Base-by-base conservation (phyloP, 2,797 vertebrate species). In the Centroberyx gerrardi region DNA sequence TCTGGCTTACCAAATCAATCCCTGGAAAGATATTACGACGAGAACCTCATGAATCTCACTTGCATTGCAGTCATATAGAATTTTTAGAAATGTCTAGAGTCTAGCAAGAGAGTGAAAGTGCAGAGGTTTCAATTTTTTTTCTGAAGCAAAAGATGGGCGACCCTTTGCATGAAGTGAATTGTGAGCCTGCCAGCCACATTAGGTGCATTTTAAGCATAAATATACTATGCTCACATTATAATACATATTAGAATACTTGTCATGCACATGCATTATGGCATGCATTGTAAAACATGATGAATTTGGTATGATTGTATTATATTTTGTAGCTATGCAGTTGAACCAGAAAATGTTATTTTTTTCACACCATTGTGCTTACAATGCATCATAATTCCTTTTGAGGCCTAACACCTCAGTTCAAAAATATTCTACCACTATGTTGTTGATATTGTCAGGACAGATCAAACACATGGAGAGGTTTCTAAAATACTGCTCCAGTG, bases 201-300 rank as follows among this genome's bases (percentile, higher is more conserved):
- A 53, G 3, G 3, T n/a, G 12, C 17, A 59, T 67, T 65, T 56
- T 56, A 66, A 60, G 68, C 56, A 68, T 27, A n/a, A 42, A 81
- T 78, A 62, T 48, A 13, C n/a, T 6, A 1, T 17, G 22, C 22
- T 77, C 48, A 40, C 54, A 18, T 6, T 56, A 63, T 27, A 42
- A 61, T 61, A 61, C 18, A 61, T 18, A 28, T 10, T 6, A 10
- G 2, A 55, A 44, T 4, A 54, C 14, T 12, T 8, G 6, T 49
- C 1, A n/a, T 49, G 15, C 48, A 49, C 15, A n/a, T 17, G 48
- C 7, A 31, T 33, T 13, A 42, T 42, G 22, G 14, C 13, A 27
- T 44, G 38, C 58, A 17, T 9, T 33, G 28, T 33, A 33, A 56
- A 17, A 22, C 54, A 56, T 17, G 17, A 15, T 56, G 2, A 29